Conservation (phyloP, 1,140 invertebrate species). For the Zaprionus camerounensis region DNA sequence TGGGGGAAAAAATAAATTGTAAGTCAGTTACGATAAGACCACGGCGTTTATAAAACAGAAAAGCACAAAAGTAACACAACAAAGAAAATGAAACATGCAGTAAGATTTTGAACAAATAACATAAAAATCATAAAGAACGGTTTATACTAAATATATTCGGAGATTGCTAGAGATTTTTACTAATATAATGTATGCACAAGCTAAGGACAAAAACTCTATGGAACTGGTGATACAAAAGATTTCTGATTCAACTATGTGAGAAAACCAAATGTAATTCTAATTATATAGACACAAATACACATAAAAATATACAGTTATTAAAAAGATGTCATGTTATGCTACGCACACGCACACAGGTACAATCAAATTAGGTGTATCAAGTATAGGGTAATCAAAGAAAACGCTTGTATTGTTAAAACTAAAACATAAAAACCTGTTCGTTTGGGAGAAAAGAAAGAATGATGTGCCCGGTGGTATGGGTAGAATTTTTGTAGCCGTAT, state of each 20-base stretch:
- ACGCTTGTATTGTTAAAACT: conserved; percentile 48
- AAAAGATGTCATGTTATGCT: conserved; percentile 45
- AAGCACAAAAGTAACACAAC: conserved; percentile 1
- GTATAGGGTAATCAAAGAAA: conserved; percentile 6
- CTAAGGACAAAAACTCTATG: conserved; percentile 25
- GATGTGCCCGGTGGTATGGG: conserved; percentile 97
- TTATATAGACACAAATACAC: conserved; percentile 44
- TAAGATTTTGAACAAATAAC: conserved; percentile 18
- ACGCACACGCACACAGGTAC: conserved; percentile 34
- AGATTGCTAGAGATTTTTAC: conserved; percentile 16
- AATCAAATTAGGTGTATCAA: conserved; percentile 14
- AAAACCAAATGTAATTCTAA: conserved; percentile 6
- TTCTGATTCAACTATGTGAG: neutral
- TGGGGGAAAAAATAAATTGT: conserved; percentile 81
- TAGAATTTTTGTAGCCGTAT: conserved; percentile 93
- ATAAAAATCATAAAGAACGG: conserved; percentile 23
- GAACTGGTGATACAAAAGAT: conserved; percentile 30
- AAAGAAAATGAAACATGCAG: conserved; percentile 43
- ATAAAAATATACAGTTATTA: conserved; percentile 53
- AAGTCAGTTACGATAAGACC: neutral
- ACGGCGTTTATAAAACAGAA: neutral
- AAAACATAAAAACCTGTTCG: conserved; percentile 90
- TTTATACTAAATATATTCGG: conserved; percentile 25
- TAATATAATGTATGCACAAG: conserved; percentile 25
- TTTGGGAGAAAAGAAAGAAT: conserved; percentile 98